Percentiles rank a stretch among this genome's conserved stretches.
Conservation (phyloP, 2,797 vertebrate genomes). For the Spheniscus humboldti region DNA sequence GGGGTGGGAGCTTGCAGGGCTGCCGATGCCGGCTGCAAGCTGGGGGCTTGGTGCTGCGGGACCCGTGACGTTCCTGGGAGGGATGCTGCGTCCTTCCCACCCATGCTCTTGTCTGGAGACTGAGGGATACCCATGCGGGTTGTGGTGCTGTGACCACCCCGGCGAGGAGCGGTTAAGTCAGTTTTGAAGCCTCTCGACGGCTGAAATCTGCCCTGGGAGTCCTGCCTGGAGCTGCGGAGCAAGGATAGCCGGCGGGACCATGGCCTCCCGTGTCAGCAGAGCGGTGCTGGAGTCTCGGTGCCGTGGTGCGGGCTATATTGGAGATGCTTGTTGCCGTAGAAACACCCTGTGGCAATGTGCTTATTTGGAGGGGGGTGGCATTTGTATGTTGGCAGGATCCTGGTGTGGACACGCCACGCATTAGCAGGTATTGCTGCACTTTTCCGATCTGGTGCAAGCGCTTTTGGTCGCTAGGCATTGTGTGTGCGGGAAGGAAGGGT, state of each 20-base stretch:
- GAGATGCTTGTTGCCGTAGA: background rate
- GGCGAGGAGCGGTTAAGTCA: accelerated
- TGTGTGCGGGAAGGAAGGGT: accelerated
- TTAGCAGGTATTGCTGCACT: background rate
- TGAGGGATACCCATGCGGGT: accelerated
- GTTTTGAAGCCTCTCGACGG: background rate
- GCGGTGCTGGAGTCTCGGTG: background rate
- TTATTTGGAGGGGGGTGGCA: background rate
- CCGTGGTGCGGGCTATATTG: accelerated
- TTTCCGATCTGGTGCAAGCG: background rate
- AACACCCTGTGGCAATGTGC: background rate
- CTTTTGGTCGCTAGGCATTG: accelerated
- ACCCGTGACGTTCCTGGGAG: accelerated
- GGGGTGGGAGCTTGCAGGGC: background rate
- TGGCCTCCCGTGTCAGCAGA: background rate
- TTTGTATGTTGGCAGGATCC: background rate
- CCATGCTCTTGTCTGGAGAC: accelerated
- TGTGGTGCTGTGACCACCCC: accelerated
- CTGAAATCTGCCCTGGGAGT: background rate
- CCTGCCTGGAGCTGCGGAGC: background rate
- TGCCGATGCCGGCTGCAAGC: background rate
- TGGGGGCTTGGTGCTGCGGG: background rate
- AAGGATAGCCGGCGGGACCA: background rate
- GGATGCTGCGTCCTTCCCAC: accelerated
- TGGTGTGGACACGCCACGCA: accelerated